Base-by-base conservation (phyloP, 2,113 vertebrate genomes). In the Mustela lutreola region DNA sequence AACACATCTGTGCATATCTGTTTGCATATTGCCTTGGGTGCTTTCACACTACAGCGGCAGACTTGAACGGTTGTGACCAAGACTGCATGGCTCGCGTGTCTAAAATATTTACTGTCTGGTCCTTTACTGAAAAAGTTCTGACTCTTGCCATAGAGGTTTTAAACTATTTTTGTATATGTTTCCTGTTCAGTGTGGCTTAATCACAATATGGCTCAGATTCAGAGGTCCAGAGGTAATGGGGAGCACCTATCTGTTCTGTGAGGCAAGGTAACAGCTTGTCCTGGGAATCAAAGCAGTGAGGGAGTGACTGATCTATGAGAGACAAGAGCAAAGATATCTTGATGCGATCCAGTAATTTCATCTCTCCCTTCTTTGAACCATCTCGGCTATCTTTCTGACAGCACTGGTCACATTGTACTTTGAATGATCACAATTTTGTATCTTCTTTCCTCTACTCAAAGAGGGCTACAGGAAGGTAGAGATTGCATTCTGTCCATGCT, bases 101-200 rank as follows among this genome's bases (percentile, higher is more conserved):
- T 78, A 88, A 82, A 95, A 45, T 90, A 56, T 67, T 92, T 67
- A 42, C 39, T 81, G 12, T 89, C 58, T 92, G n/a, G 33, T 18
- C 28, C 33, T 50, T 95, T 82, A 28, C 21, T 62, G 78, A 75
- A 89, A 62, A 81, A 9, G 31, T 63, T 76, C 62, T 79, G 60
- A 84, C 11, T 2, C 18, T 11, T 75, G 91, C 11, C 9, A 10
- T 26, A 58, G 2, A 92, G 33, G 11, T 76, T 94, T 94, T 67
- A 76, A 79, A 50, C 3, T 48, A 26, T 33, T 70, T 56, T 71
- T 67, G 81, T 24, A 22, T 76, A n/a, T 60, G 31, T 78, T 94
- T 91, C 33, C 42, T 58, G 24, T 95, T 67, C 36, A 56, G 31
- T 58, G 16, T 36, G 60, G 82, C 11, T 92, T 75, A 70, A 73